Percentiles rank a stretch among this genome's conserved stretches.
Evolutionary conservation across 2,113 vertebrate genomes (phyloP).

Genomic region (Gasterosteus nipponicus): DNA sequence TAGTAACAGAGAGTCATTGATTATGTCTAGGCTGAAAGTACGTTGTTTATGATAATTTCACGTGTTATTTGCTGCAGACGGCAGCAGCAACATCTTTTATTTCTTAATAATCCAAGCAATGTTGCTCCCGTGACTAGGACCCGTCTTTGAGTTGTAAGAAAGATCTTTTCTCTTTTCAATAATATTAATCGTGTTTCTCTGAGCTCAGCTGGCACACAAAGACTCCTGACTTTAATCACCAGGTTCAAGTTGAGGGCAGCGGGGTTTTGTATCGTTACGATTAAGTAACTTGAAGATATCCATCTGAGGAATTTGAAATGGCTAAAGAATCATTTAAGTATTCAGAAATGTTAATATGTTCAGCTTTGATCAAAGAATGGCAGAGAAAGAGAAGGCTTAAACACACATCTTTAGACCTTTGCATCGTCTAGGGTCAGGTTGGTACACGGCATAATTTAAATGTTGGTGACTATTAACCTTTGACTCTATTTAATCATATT

Average conservation of each 20-base stretch:
- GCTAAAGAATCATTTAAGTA: not conserved
- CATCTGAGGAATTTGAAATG: conserved; percentile 23
- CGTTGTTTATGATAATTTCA: conserved; percentile 21
- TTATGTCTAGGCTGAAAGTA: conserved; percentile 42
- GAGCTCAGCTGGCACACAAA: not conserved
- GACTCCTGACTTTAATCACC: conserved; percentile 15
- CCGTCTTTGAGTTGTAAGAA: conserved; percentile 13
- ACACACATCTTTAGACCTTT: conserved; percentile 12
- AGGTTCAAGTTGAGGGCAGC: not conserved
- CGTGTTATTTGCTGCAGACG: conserved; percentile 20
- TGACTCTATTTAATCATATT: too few relatives aligned
- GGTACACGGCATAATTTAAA: not conserved
- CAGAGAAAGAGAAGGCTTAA: not conserved
- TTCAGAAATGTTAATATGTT: not conserved
- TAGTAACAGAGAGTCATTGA: conserved; percentile 24
- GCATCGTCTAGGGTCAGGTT: conserved; percentile 16
- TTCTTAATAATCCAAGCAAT: conserved; percentile 1
- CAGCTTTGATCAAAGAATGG: conserved; percentile 15
- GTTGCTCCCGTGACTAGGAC: conserved; percentile 1
- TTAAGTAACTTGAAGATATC: not conserved
- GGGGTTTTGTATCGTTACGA: conserved; percentile 1
- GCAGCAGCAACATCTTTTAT: not conserved
- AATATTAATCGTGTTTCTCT: conserved; percentile 9
- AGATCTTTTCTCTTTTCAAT: conserved; percentile 7
- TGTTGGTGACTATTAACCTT: not conserved